Evolutionary conservation across 2,113 vertebrate genomes (phyloP), one percentile per base, ranked within the genome.

Genomic region (Scartelaos histophorus): DNA sequence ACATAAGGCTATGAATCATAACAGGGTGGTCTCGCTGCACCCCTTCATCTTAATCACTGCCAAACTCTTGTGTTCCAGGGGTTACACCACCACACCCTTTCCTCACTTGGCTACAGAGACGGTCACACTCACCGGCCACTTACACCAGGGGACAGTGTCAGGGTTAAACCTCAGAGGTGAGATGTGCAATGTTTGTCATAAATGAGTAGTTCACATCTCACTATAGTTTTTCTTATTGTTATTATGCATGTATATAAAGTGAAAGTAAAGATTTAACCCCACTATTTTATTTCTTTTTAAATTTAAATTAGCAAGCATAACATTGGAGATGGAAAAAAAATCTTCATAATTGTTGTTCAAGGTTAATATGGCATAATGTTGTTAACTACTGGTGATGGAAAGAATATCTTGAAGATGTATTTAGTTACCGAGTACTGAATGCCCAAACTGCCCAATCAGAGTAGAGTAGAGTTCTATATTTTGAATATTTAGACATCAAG

Each of bases 21-120:
- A 6, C 19, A 46, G 24, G 17, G 43, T 21, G n/a, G 34, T 6
- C 21, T 82, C 43, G 73, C 12, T 61, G 45, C 34, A 66, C 79
- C 65, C 69, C 49, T 51, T 51, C 66, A 16, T 70, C 69, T 57
- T 70, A 78, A 74, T 61, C 62, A 71, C 74, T 84, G 76, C 75
- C 82, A 75, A n/a, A 82, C 73, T 76, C 7, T 77, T 29, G n/a
- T 88, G 80, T 87, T 88, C 73, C 85, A 82, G 75, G 71, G 69
- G 21, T 73, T 67, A 62, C 12, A 69, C 15, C 56, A 81, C 73
- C 83, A 86, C 89, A 85, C 88, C 87, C 84, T 57, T 25, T 46
- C 47, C 29, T 46, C 46, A 69, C 79, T 69, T 79, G 62, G 78
- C 81, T 67, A 81, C 56, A 75, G 60, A 69, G 81, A 79, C 65